Evolutionary conservation across 2,888 invertebrate genomes (phyloP).

Genomic region (Thymelicus lineola): DNA sequence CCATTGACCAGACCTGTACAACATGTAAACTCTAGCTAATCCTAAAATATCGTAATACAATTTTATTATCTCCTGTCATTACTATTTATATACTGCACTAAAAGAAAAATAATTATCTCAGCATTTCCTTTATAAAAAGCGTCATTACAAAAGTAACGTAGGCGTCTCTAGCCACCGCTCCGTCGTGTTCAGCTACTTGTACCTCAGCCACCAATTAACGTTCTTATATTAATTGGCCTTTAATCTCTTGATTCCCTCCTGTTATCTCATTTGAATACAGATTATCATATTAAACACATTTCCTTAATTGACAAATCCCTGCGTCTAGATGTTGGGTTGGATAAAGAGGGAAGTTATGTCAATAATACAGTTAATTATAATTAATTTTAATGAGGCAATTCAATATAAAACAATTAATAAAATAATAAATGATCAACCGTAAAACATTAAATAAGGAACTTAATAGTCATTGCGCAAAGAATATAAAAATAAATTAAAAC

Average conservation of each 20-base stretch:
- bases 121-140: conserved; percentile 13
- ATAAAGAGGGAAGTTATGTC: conserved; percentile 13
- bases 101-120: not conserved
- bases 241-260: conserved; percentile 36
- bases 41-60: not conserved
- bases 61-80: not conserved
- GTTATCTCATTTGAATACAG: conserved; percentile 36
- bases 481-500: too few relatives aligned
- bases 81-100: not conserved
- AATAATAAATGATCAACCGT: not conserved
- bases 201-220: conserved; percentile 33
- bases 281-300: conserved; percentile 38
- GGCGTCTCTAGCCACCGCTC: conserved; percentile 13
- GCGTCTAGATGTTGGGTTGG: conserved; percentile 22
- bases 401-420: conserved; percentile 22
- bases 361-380: conserved; percentile 21
- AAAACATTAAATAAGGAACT: conserved; percentile 5
- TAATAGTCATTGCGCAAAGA: not conserved
- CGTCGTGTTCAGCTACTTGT: conserved; percentile 19
- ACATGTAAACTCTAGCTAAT: too few relatives aligned
- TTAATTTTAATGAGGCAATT: conserved; percentile 22
- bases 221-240: conserved; percentile 33
- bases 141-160: conserved; percentile 12
- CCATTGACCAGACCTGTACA: too few relatives aligned
- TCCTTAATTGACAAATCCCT: conserved; percentile 36